Conservation (phyloP, 2,888 invertebrate species). For the Drosophila meridiana region DNA sequence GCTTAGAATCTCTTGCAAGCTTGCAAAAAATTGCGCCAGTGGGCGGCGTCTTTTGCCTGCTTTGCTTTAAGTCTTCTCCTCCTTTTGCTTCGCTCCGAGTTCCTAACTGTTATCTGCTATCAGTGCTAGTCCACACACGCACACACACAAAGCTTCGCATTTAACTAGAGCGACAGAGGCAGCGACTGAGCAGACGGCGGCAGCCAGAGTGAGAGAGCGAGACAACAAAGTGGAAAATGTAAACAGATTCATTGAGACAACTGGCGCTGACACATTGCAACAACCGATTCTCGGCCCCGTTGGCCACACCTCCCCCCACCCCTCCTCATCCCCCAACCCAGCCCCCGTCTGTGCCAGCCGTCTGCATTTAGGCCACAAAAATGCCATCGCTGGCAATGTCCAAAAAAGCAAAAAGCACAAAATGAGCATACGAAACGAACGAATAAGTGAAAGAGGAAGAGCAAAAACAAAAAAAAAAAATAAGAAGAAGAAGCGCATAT, state of each 20-base stretch:
- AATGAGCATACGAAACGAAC: constrained; percentile 39
- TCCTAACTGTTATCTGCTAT: constrained; percentile 68
- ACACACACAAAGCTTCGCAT: constrained; percentile 20
- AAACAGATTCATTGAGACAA: constrained; percentile 76
- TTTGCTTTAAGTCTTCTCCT: constrained; percentile 1
- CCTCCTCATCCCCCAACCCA: too few relatives aligned
- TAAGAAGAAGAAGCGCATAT: constrained; percentile 9
- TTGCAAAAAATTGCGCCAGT: constrained; percentile 47
- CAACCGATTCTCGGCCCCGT: constrained; percentile 17
- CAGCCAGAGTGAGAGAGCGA: constrained; percentile 13
- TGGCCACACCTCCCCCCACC: not conserved
- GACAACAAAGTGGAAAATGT: constrained; percentile 68
- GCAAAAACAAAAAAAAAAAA: not conserved
- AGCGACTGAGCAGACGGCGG: not conserved
- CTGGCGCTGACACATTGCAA: constrained; percentile 73
- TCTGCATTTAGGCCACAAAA: constrained; percentile 79
- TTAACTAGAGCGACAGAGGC: constrained; percentile 5
- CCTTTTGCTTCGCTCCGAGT: constrained; percentile 21
- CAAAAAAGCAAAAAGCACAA: constrained; percentile 62
- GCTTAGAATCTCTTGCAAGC: constrained; percentile 49
- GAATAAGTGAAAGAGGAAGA: constrained; percentile 5
- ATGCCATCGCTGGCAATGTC: constrained; percentile 76
- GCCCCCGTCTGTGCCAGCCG: constrained; percentile 5
- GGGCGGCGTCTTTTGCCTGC: constrained; percentile 54
- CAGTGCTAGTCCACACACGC: constrained; percentile 40